Base-by-base conservation (phyloP, 2,888 invertebrate genomes). In the Amorpha juglandis region DNA sequence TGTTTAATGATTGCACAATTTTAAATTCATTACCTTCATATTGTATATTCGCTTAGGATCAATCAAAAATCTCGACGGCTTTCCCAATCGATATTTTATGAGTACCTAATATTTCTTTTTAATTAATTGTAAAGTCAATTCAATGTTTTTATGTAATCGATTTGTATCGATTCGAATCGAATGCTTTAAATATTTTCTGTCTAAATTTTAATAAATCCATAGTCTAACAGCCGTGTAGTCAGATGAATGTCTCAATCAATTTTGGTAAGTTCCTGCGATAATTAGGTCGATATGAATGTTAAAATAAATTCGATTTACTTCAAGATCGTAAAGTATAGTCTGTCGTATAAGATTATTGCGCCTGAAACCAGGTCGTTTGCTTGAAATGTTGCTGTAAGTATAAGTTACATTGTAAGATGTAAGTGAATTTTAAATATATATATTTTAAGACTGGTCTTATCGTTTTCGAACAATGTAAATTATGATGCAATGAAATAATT, bases 341-440 rank as follows among this genome's bases (percentile, higher is more conserved):
- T 58, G 42, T 58, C 42, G 38, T 58, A 42, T 21, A 12, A 19
- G 12, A 38, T 52, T 52, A 52, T 52, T 58, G 58, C 58, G 12
- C 42, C 21, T 63, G 35, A 64, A 63, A 14, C 19, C 16, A 62
- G 64, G 65, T 68, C 63, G 52, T 52, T 66, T 65, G 64, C 69
- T 72, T 73, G 65, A 70, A 68, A 71, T 70, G 67, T 78, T 72
- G 72, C 69, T 73, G 74, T 76, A 73, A 64, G 72, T 71, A 78
- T 73, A 27, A 73, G 69, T 70, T 73, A 71, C 63, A 71, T 72
- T 70, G 67, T 67, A 33, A 69, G 68, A 64, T 64, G 63, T 70
- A 70, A 63, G 69, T 50, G 65, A 70, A 42, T 72, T 79, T 80
- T 81, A 74, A 78, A 72, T 76, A 71, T 79, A 71, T 79, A 74